These are phyloP conservation scores for Pocota personata DNA, from an alignment of 2,888 invertebrate genomes.

Conservation along the genomic window DNA sequence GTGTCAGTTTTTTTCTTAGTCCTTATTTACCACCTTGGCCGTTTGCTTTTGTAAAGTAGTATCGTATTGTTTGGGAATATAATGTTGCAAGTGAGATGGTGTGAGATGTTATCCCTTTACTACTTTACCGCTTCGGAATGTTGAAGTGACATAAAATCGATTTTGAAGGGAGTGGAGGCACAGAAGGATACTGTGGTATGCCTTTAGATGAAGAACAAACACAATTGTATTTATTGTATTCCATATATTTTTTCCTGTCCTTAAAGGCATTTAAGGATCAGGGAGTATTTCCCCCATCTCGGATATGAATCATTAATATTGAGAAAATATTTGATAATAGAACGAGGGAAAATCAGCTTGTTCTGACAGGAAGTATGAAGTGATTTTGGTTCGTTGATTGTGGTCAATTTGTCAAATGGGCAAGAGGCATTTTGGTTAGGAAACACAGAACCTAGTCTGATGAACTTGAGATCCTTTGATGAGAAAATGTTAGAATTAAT, in stretches of 20 bases:
- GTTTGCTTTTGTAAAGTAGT: not conserved
- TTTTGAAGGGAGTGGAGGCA: not conserved
- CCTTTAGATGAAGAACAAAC: not conserved
- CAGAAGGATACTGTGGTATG: too few species aligned
- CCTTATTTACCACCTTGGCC: slow-evolving; percentile 23
- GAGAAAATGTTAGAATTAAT: too few species aligned
- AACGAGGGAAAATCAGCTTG: slow-evolving; percentile 5
- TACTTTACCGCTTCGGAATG: not conserved
- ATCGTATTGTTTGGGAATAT: slow-evolving; percentile 4
- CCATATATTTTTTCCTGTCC: slow-evolving; percentile 6
- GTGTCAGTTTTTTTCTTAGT: not conserved
- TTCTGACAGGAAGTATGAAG: slow-evolving; percentile 31
- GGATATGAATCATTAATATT: slow-evolving; percentile 47
- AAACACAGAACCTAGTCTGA: not conserved
- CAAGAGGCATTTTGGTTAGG: not conserved
- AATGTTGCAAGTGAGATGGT: not conserved
- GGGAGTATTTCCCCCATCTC: not conserved
- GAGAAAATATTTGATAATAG: slow-evolving; percentile 29
- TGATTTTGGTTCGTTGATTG: slow-evolving; percentile 26
- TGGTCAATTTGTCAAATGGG: slow-evolving; percentile 28
- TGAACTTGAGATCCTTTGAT: not conserved
- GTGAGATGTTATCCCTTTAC: slow-evolving; percentile 18
- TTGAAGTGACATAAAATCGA: slow-evolving; percentile 49
- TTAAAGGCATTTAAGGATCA: slow-evolving; percentile 24
- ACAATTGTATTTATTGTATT: slow-evolving; percentile 13